Evolutionary conservation across 2,888 invertebrate genomes (phyloP), one percentile per base, ranked within the genome.

Genomic region (Pogonocherus hispidulus): DNA sequence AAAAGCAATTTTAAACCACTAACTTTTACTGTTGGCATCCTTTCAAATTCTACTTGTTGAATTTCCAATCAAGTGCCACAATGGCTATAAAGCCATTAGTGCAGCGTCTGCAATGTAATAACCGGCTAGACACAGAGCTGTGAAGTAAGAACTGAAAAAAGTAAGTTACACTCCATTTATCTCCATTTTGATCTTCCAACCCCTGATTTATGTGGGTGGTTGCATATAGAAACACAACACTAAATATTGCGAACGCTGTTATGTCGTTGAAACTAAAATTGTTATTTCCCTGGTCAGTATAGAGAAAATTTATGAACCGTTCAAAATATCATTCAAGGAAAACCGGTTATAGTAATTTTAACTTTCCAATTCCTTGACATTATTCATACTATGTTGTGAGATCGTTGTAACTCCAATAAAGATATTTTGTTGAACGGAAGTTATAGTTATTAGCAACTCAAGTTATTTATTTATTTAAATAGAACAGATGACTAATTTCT

Each of bases 11-110:
- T 32, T 0, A 32, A 32, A 11, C 32, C 62, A 51, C 51, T 47
- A 56, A 49, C 47, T 44, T 55, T 41, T 32, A 41, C 11, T 18
- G 47, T 23, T 69, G 72, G 72, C 72, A 69, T 8, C 19, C 47
- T 35, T 67, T 57, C 69, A 66, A 65, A 70, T 67, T 52, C 69
- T 52, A 72, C 72, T 72, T 72, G 72, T 72, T 72, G 72, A 72
- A 37, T 71, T 69, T 71, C 66, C 46, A 23, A 64, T 72, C 69
- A 72, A 67, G 72, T 65, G 72, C 23, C 20, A 9, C 9, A 47
- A 23, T 35, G 16, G 35, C 56, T 46, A 11, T 32, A 32, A 32
- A 32, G 32, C 11, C 11, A 32, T 32, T 32, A 9, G 32, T 11
- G 11, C 32, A 32, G 5, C 32, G 32, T 32, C 32, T 32, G 11